Percentiles rank a stretch among this genome's conserved stretches.
These are phyloP conservation scores for Choristoneura rosaceana DNA, from an alignment of 2,888 invertebrate species.

Conservation along the genomic window DNA sequence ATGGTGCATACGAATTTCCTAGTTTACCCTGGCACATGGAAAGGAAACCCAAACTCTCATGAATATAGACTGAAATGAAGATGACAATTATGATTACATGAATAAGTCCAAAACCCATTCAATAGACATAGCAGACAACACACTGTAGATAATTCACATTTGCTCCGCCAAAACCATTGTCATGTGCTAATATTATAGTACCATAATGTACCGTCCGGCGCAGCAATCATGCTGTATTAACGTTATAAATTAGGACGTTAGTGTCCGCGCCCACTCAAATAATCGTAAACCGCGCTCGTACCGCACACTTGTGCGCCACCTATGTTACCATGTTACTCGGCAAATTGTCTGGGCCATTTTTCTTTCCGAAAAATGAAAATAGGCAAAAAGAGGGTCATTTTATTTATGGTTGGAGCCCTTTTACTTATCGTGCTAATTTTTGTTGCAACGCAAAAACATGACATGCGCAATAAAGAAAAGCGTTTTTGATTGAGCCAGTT, in stretches of 20 bases:
- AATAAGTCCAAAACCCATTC: not conserved
- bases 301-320: slow-evolving; percentile 71
- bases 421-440: slow-evolving; percentile 7
- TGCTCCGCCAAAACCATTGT: slow-evolving; percentile 46
- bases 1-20: no score
- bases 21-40: no score
- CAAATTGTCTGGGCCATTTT: slow-evolving; percentile 60
- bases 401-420: slow-evolving; percentile 15
- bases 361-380: slow-evolving; percentile 44
- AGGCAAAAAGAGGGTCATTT: slow-evolving; percentile 3
- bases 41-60: no score
- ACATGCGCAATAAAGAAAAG: no score
- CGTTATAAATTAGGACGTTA: slow-evolving; percentile 84
- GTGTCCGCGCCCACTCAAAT: slow-evolving; percentile 76
- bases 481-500: no score
- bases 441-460: not conserved
- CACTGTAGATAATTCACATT: slow-evolving; percentile 6
- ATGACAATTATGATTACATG: not conserved
- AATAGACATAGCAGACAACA: not conserved
- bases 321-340: slow-evolving; percentile 58
- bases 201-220: slow-evolving; percentile 50
- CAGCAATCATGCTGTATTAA: slow-evolving; percentile 78
- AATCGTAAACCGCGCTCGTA: slow-evolving; percentile 80
- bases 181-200: slow-evolving; percentile 54
- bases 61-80: no score